phyloP scores from a whole-genome alignment of 2,113 vertebrate species.

The Rhineura floridana region DNA sequence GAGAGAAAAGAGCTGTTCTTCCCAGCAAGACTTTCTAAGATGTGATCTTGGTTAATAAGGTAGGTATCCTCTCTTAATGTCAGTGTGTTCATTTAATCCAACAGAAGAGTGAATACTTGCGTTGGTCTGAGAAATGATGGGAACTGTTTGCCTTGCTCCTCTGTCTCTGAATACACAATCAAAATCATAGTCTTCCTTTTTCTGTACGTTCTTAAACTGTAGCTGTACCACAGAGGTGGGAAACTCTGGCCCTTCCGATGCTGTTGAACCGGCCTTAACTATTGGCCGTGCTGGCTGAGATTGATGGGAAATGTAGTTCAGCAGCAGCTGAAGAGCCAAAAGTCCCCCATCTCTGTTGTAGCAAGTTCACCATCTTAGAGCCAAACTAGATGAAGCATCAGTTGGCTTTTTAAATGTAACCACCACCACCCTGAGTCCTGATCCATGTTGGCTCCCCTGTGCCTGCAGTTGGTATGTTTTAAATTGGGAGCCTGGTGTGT shows the following conservation, averaged over 20 bases:
- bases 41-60: slow-evolving; percentile 55
- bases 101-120: not conserved
- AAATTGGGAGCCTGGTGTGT: no score
- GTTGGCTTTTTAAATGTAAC: not conserved
- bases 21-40: slow-evolving; percentile 36
- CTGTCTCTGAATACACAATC: not conserved
- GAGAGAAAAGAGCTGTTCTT: slow-evolving; percentile 46
- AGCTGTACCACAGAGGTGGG: not conserved
- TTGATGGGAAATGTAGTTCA: no score
- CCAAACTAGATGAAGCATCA: not conserved
- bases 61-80: slow-evolving; percentile 39
- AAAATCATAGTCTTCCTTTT: not conserved
- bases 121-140: not conserved
- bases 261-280: no score
- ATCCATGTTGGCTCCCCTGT: no score
- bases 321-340: no score
- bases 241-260: no score
- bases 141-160: not conserved
- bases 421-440: no score
- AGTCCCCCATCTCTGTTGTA: not conserved
- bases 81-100: not conserved
- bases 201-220: not conserved
- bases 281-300: no score
- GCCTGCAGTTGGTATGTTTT: no score
- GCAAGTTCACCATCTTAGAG: not conserved